Evolutionary conservation across 2,113 vertebrate genomes (phyloP), one percentile per base, ranked within the genome.

Genomic region (Phyllostomus hastatus): DNA sequence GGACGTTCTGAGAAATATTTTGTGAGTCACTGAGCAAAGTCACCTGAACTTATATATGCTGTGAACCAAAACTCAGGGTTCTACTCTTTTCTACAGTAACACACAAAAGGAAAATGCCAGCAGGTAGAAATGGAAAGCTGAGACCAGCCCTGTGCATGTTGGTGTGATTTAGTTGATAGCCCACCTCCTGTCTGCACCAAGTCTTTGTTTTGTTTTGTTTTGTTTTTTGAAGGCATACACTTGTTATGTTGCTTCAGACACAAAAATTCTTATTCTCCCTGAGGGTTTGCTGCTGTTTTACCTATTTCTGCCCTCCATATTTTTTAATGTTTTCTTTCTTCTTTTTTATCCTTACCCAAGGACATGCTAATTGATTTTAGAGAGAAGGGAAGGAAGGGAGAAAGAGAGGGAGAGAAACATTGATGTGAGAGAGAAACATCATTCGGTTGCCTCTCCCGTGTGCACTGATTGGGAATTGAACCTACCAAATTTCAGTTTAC

Each of bases 1-100:
- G 59, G 33, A 38, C 10, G 41, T 31, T 52, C 66, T n/a, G 35
- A 88, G 43, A 75, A 64, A 41, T 5, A 4, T 3, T 22, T 12
- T 54, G 24, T 24, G 20, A 11, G 10, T 57, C 33, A n/a, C 31
- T 20, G 35, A 91, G 52, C 35, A 28, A 15, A 86, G 52, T 67
- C n/a, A 2, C n/a, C 0, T 5, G 4, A n/a, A 20, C n/a, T 38
- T 19, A 10, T 0, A 11, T 2, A 3, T 14, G 31, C 2, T 1
- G 28, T 19, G 50, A 35, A 3, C n/a, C n/a, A 16, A 24, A 54
- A 41, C 59, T 35, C 43, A 2, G 50, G 4, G 52, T 33, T 69
- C 82, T 26, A 6, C 50, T 43, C 19, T 43, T 9, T 14, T 57
- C 72, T 31, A 0, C 1, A 10, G 33, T 16, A 41, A 17, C 24